phyloP scores from a whole-genome alignment of 2,888 invertebrate species.

The Phalera bucephala region DNA sequence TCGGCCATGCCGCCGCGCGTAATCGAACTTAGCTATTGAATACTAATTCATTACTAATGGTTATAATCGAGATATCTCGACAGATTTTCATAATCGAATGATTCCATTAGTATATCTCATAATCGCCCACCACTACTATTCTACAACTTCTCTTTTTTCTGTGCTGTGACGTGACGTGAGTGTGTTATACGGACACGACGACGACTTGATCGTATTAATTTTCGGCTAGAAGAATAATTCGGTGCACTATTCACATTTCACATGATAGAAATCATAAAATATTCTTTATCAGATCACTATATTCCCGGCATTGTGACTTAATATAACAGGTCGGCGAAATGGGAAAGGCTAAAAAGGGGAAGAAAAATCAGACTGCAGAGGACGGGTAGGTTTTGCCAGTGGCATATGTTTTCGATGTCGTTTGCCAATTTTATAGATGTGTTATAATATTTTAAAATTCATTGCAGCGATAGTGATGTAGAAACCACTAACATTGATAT shows the following conservation, averaged over 20 bases:
- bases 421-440: constrained; percentile 26
- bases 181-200: constrained; percentile 54
- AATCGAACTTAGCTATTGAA: no score
- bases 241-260: constrained; percentile 69
- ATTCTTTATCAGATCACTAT: constrained; percentile 59
- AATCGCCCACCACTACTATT: no score
- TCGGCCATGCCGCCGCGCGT: no score
- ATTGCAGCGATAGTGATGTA: constrained; percentile 85
- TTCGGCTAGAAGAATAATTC: constrained; percentile 55
- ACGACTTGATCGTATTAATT: constrained; percentile 52
- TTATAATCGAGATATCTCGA: no score
- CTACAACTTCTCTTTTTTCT: no score
- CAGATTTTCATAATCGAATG: no score
- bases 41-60: no score
- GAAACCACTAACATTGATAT: constrained; percentile 70
- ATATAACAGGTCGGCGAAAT: constrained; percentile 69
- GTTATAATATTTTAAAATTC: constrained; percentile 26
- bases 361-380: constrained; percentile 88
- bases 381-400: constrained; percentile 85
- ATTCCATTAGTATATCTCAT: no score
- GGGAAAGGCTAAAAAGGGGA: constrained; percentile 93
- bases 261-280: constrained; percentile 76
- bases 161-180: no score
- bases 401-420: constrained; percentile 53
- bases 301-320: constrained; percentile 72